Evolutionary conservation across 2,113 vertebrate species (phyloP), one percentile per base, ranked within the genome.

Genomic region (Cyanoderma ruficeps): DNA sequence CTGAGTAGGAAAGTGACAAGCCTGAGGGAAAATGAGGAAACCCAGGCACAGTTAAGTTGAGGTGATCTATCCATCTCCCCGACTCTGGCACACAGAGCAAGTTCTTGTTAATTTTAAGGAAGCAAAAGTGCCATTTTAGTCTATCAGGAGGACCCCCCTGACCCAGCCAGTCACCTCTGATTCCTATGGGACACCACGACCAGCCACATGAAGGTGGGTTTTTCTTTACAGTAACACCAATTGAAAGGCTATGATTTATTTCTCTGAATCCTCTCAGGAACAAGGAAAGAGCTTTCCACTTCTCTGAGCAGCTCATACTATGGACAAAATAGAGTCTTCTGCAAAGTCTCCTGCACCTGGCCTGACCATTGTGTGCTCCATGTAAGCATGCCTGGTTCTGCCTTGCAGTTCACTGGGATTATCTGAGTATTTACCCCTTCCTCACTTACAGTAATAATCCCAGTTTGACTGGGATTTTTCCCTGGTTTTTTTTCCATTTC

Each of bases 391-490:
- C 23, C 30, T 3, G 15, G 11, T 33, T 76, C 35, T 41, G 53
- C 44, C 52, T 28, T 81, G 39, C 24, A 42, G 14, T 25, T 17
- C 23, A 37, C 25, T 42, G 46, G 6, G n/a, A 83, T 25, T 55
- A 49, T 37, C 52, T 35, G 15, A 59, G 7, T 21, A 59, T 59
- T 44, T 33, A 37, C 15, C 39, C 31, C 28, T 53, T 50, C 47
- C 59, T 44, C 24, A 20, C 35, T 65, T 28, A 25, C 27, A 63
- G 8, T 4, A 56, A 52, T 2, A 69, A 27, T 20, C 15, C 37
- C 15, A 63, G 53, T 23, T 3, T n/a, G n/a, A 24, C 56, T 49
- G 30, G 15, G 5, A 0, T 3, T 52, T 52, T 57, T 4, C 21
- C 23, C 60, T 60, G 3, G 19, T 55, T 88, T 41, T 41, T 74